Percentiles rank a stretch among this genome's conserved stretches.
Conservation (phyloP, 2,888 invertebrate species). For the Drosophila aldrichi region DNA sequence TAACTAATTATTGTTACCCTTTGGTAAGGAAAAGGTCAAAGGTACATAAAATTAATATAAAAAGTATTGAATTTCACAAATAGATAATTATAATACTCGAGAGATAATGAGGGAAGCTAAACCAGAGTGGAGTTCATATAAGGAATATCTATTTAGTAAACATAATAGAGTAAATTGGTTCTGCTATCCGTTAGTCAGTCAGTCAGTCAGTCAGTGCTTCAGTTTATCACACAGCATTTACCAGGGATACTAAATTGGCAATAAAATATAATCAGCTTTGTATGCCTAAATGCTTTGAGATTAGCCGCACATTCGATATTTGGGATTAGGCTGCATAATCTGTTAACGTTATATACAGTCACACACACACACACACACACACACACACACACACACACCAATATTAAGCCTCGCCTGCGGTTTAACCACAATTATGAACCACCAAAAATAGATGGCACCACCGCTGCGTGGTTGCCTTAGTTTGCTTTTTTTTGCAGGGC, state of each 20-base stretch:
- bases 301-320: conserved; percentile 13
- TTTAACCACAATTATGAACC: conserved; percentile 53
- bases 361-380: neutral
- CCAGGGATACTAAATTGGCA: neutral
- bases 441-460: conserved; percentile 13
- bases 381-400: too few species aligned
- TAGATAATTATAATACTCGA: too few species aligned
- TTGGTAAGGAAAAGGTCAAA: too few species aligned
- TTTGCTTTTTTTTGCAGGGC: conserved; percentile 2
- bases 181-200: too few species aligned
- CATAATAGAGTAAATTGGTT: too few species aligned
- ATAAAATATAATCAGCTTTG: neutral
- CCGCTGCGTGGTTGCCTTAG: conserved; percentile 14
- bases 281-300: neutral
- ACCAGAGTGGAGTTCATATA: too few species aligned
- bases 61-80: too few species aligned
- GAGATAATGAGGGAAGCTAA: too few species aligned
- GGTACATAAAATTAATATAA: too few species aligned
- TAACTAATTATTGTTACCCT: too few species aligned
- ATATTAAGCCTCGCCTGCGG: conserved; percentile 29
- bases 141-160: too few species aligned
- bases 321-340: conserved; percentile 30
- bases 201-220: too few species aligned
- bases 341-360: conserved; percentile 34
- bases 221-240: neutral